These are phyloP conservation scores for Solenopsis invicta DNA, from an alignment of 1,140 invertebrate species.

Conservation along the genomic window DNA sequence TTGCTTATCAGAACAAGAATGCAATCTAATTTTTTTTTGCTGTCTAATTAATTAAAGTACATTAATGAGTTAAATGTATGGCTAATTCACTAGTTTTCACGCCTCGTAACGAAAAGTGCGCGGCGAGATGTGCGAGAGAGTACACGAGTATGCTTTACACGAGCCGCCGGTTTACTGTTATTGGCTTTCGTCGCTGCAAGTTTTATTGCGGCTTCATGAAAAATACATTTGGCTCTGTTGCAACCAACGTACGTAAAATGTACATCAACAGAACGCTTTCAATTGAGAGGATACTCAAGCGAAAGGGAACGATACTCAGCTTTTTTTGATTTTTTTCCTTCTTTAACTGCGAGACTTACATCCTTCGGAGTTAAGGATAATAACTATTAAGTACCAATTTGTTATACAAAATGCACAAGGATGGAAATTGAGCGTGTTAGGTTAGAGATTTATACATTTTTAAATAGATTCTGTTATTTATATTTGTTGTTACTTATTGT, in stretches of 20 bases:
- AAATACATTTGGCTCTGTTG: conserved; percentile 58
- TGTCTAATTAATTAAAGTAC: conserved; percentile 11
- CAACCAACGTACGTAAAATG: conserved; percentile 55
- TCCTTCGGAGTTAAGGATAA: not conserved
- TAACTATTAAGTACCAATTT: not conserved
- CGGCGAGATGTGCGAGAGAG: not conserved
- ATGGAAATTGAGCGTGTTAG: not conserved
- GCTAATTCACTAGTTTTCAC: not conserved
- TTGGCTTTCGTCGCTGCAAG: conserved; percentile 51
- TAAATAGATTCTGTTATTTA: not conserved
- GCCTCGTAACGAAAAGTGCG: not conserved
- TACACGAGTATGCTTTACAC: conserved; percentile 27
- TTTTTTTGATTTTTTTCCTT: conserved; percentile 23
- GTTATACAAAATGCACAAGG: not conserved
- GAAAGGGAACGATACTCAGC: conserved; percentile 13
- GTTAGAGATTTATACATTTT: not conserved
- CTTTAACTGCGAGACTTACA: not conserved
- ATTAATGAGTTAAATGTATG: conserved; percentile 19
- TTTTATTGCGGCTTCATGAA: conserved; percentile 49
- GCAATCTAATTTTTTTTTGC: not conserved
- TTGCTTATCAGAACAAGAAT: not conserved
- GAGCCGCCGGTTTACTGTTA: conserved; percentile 34
- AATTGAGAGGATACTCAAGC: conserved; percentile 25
- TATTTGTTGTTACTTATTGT: conserved; percentile 6
- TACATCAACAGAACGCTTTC: conserved; percentile 45